Evolutionary conservation across 2,797 vertebrate genomes (phyloP).

Genomic region (Paedocypris micromegethes): DNA sequence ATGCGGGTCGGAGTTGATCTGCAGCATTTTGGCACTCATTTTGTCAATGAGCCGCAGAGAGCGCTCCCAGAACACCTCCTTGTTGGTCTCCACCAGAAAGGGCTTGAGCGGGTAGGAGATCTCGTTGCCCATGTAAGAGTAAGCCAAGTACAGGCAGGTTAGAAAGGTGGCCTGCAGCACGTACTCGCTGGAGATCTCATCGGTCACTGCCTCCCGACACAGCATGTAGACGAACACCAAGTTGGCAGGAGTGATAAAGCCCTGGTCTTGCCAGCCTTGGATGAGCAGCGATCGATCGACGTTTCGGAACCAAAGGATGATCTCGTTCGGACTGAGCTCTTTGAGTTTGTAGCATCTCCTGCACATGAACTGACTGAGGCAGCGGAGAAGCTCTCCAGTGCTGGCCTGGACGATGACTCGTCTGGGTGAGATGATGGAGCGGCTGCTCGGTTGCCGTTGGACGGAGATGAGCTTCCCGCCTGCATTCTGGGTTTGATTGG

Average conservation of each 20-base stretch:
- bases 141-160: conserved; percentile 86
- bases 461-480: conserved; percentile 52
- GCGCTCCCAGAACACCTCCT: conserved; percentile 88
- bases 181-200: conserved; percentile 76
- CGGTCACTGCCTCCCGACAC: conserved; percentile 81
- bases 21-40: conserved; percentile 83
- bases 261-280: conserved; percentile 92
- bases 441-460: conserved; percentile 55
- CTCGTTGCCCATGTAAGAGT: conserved; percentile 89
- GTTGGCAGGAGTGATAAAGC: conserved; percentile 89
- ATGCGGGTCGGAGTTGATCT: conserved; percentile 86
- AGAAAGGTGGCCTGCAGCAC: conserved; percentile 85
- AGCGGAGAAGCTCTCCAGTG: conserved; percentile 85
- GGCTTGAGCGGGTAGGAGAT: conserved; percentile 88
- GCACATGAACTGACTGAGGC: conserved; percentile 85
- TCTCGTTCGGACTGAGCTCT: conserved; percentile 82
- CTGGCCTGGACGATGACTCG: conserved; percentile 84
- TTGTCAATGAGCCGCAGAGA: conserved; percentile 81
- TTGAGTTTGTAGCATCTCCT: conserved; percentile 85
- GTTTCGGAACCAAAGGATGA: conserved; percentile 86
- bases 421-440: conserved; percentile 68
- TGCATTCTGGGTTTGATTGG: conserved; percentile 48
- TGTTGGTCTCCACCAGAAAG: conserved; percentile 83
- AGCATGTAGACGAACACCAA: conserved; percentile 89
- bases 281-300: conserved; percentile 86